A percentile compares a stretch with the other conserved stretches of the same genome.
These are phyloP conservation scores for Melanotaenia duboulayi DNA, from an alignment of 2,113 vertebrate species.

Conservation along the genomic window DNA sequence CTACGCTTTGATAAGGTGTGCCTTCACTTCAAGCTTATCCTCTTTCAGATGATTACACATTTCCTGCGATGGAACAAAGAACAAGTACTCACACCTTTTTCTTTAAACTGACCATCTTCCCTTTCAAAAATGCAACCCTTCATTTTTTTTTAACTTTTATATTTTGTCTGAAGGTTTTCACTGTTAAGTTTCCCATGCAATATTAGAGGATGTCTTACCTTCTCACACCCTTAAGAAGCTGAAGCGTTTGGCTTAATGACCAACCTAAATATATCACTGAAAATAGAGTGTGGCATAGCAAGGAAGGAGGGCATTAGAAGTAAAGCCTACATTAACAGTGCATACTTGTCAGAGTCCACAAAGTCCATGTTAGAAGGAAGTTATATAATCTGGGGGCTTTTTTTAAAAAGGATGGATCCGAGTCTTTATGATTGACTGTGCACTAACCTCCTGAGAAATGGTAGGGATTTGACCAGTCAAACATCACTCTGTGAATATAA, in stretches of 20 bases:
- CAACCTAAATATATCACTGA: slow-evolving; percentile 71
- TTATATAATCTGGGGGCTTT: slow-evolving; percentile 67
- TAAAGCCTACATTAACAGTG: slow-evolving; percentile 22
- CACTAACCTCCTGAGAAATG: slow-evolving; percentile 66
- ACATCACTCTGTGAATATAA: slow-evolving; percentile 64
- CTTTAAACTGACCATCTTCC: slow-evolving; percentile 39
- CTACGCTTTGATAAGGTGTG: slow-evolving; percentile 76
- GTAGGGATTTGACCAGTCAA: slow-evolving; percentile 70
- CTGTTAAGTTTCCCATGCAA: slow-evolving; percentile 48
- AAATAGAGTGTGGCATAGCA: slow-evolving; percentile 48
- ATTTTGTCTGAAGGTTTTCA: slow-evolving; percentile 40
- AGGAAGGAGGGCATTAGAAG: slow-evolving; percentile 34
- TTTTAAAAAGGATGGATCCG: slow-evolving; percentile 48
- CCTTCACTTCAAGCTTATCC: slow-evolving; percentile 67
- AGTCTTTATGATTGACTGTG: slow-evolving; percentile 64
- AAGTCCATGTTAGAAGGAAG: slow-evolving; percentile 61
- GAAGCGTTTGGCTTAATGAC: slow-evolving; percentile 64
- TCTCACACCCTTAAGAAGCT: slow-evolving; percentile 37
- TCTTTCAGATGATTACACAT: slow-evolving; percentile 74
- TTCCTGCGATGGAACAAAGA: slow-evolving; percentile 67
- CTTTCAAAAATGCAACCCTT: slow-evolving; percentile 35
- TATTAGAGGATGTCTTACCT: slow-evolving; percentile 33
- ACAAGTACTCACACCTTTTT: slow-evolving; percentile 37
- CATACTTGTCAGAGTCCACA: slow-evolving; percentile 45
- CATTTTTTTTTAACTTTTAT: background rate